Base-by-base conservation (phyloP, 2,113 vertebrate genomes). In the Cygnus buccinator region DNA sequence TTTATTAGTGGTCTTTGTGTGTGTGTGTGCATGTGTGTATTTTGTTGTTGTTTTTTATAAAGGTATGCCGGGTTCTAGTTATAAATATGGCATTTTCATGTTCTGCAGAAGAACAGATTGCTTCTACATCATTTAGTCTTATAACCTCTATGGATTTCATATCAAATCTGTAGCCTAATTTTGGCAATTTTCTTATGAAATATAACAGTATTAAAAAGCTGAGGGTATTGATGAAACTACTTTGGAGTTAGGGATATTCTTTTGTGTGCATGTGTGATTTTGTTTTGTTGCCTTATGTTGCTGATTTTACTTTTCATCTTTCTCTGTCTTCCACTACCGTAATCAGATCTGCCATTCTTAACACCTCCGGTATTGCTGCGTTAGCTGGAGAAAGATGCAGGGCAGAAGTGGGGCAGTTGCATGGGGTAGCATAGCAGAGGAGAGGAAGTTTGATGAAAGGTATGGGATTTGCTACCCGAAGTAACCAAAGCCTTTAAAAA, bases 301-400 rank as follows among this genome's bases (percentile, higher is more conserved):
- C 61, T 79, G 66, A 39, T 87, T 82, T 95, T 89, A n/a, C 58
- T 89, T 91, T 95, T 93, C 41, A 75, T 87, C 74, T 91, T 93
- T 80, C 54, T 84, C n/a, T 75, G 6, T 87, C 68, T 93, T 55
- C 20, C 28, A n/a, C 50, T 82, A 37, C 39, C 78, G 12, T 61
- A 87, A 89, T 44, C 80, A 91, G 58, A 76, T 29, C 35, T 79
- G 48, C 50, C 70, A 37, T 72, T 95, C 91, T 29, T 37, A 83
- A 89, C 76, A 91, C 75, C 66, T 92, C 48, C 20, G 77, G 52
- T 84, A 55, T 55, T 94, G 48, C 81, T 82, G 15, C 37, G 35
- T 75, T 76, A 91, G 33, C 74, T 84, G 54, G 54, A 90, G 91
- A 89, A 76, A 6, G 44, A 76, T 57, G 39, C 88, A 87, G 62